Conservation (phyloP, 2,888 invertebrate genomes). For the Metopia argyrocephala region DNA sequence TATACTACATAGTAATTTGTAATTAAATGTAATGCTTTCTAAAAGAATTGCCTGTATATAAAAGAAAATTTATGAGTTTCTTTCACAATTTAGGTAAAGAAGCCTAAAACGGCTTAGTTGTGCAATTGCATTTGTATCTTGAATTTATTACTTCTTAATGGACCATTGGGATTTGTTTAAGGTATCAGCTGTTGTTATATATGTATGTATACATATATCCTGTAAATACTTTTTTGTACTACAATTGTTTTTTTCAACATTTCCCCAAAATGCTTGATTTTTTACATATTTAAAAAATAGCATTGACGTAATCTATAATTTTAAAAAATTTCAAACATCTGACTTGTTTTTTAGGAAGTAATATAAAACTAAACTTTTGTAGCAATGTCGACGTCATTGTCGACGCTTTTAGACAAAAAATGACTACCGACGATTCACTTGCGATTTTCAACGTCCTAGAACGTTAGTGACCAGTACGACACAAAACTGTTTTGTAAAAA, state of each 20-base stretch:
- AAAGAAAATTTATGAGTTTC: slow-evolving; percentile 45
- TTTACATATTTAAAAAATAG: no score
- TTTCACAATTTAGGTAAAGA: slow-evolving; percentile 16
- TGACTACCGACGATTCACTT: no score
- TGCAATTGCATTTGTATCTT: slow-evolving; percentile 29
- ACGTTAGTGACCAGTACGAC: no score
- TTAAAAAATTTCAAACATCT: no score
- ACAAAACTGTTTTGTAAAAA: no score
- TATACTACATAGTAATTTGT: slow-evolving; percentile 11
- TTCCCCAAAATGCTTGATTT: no score
- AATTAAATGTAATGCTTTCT: slow-evolving; percentile 37
- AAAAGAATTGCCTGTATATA: slow-evolving; percentile 1
- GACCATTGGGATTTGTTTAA: slow-evolving; percentile 50
- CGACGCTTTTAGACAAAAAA: no score
- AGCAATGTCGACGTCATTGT: no score
- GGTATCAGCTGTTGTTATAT: slow-evolving; percentile 50
- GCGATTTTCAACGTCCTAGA: no score
- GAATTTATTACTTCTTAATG: slow-evolving; percentile 37
- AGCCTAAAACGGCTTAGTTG: slow-evolving; percentile 23
- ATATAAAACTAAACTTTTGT: no score
- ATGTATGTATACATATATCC: slow-evolving; percentile 35
- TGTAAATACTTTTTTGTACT: slow-evolving; percentile 46
- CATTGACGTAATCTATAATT: no score
- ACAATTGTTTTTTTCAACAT: slow-evolving; percentile 4
- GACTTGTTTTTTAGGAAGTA: no score